Evolutionary conservation across 2,797 vertebrate species (phyloP).

Genomic region (Urosaurus nigricauda): DNA sequence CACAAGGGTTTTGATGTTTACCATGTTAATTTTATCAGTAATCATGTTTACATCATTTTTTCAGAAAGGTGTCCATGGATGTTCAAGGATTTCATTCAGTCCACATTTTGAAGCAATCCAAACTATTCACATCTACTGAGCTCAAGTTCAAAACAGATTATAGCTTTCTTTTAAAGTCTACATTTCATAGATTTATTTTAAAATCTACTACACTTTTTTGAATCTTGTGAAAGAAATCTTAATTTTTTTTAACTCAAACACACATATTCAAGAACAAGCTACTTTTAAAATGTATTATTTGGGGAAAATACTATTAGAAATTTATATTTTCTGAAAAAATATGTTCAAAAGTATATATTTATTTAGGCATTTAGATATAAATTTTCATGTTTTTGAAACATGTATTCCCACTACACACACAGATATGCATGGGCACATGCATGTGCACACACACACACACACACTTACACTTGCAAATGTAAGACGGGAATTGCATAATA

Average conservation of each 20-base stretch:
- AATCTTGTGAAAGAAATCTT: neutral
- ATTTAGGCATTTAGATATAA: neutral
- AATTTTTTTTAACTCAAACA: too few relatives aligned
- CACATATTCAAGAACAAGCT: too few relatives aligned
- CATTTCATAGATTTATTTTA: too few relatives aligned
- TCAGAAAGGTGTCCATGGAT: neutral
- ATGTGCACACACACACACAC: neutral
- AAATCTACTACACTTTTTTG: neutral
- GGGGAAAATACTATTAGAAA: neutral
- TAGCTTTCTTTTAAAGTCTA: neutral
- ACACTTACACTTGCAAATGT: neutral
- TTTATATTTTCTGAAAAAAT: neutral
- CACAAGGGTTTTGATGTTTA: neutral
- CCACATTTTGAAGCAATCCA: neutral
- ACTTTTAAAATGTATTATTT: neutral
- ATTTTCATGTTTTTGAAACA: neutral
- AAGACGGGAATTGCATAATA: too few relatives aligned
- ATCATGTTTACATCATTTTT: neutral
- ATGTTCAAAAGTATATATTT: neutral
- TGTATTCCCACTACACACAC: neutral
- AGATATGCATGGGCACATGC: neutral
- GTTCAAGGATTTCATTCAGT: neutral
- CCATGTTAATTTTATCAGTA: neutral
- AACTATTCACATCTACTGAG: neutral
- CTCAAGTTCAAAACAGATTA: neutral